Evolutionary conservation across 1,140 invertebrate species (phyloP), one percentile per base, ranked within the genome.

Genomic region (Drosophila baimaii): DNA sequence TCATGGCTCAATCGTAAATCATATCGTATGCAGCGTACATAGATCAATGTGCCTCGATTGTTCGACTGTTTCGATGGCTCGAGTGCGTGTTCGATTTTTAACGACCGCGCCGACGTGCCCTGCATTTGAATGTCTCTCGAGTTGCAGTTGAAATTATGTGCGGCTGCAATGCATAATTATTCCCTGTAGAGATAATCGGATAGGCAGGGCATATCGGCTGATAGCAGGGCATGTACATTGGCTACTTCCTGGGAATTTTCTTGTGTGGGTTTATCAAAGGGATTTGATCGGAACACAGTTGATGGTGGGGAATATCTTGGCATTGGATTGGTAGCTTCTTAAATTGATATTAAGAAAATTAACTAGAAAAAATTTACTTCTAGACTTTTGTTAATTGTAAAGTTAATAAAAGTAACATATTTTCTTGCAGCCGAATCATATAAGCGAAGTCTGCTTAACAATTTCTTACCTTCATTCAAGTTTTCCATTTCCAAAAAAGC

Each of bases 31-130:
- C 43, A 49, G 12, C 55, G 63, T 47, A 65, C 77, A 89, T 88
- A 88, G 84, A 89, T 88, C 83, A 89, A 89, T 84, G 77, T 78
- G 84, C 56, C 65, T 88, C 85, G 80, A 88, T 88, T 81, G 75
- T 82, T 84, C 71, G 77, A 73, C 72, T 74, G 79, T 77, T 80
- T 54, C 51, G 51, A 54, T 35, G 51, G 51, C 51, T 35, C 69
- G 72, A 86, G 79, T 88, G 84, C 84, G 83, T 88, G 83, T 88
- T 88, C 84, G 84, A 89, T 88, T 88, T 88, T 88, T 88, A 88
- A 88, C 83, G 83, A 88, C 68, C 69, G 51, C 64, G 21, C 33
- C 71, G 61, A 86, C 83, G 83, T 88, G 83, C 63, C 25, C 31
- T 25, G 79, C 83, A 88, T 86, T 88, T 71, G 77, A 88, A 88